Evolutionary conservation across 2,888 invertebrate species (phyloP), one percentile per base, ranked within the genome.

Genomic region (Germaria angustata): DNA sequence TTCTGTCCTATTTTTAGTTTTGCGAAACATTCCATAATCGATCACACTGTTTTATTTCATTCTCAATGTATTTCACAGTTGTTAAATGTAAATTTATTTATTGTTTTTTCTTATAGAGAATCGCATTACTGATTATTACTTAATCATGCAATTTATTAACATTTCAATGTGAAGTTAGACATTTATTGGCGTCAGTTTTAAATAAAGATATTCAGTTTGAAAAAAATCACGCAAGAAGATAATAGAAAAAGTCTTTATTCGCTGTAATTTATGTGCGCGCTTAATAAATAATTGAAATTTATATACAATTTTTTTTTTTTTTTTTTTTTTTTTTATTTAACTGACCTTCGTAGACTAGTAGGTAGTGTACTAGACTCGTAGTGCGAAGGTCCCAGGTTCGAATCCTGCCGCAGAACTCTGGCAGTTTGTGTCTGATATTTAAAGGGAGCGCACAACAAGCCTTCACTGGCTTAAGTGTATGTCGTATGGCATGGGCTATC

Each of bases 141-240:
- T 73, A 73, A 73, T 73, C 63, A 44, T 41, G 32, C 9, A 73
- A 73, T 63, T 73, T 73, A 63, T 63, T 36, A 44, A 44, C 28
- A 73, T 44, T 73, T 73, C 53, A 63, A 73, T 63, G 61, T 32
- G 73, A 41, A 32, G 34, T 51, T 63, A 41, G 73, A 63, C 73
- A 63, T 73, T 73, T 63, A 63, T 73, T 63, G 63, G 53, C 32
- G 32, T 63, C 51, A 63, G 22, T 63, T 53, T 34, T 22, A 63
- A 73, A 44, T 63, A 51, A 15, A 69, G 32, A 8, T 44, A 44
- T 55, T 55, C 13, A 63, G 36, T 59, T 15, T 32, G 11, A 9
- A 51, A 32, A 36, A 28, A 41, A 17, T 32, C 17, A 22, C 32
- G 15, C n/a, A 49, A 63, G 2, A 32, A 11, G 24, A 11, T 22